Percentiles rank a stretch among this genome's conserved stretches.
Evolutionary conservation across 2,113 vertebrate genomes (phyloP).

Genomic region (Gymnorhina tibicen): DNA sequence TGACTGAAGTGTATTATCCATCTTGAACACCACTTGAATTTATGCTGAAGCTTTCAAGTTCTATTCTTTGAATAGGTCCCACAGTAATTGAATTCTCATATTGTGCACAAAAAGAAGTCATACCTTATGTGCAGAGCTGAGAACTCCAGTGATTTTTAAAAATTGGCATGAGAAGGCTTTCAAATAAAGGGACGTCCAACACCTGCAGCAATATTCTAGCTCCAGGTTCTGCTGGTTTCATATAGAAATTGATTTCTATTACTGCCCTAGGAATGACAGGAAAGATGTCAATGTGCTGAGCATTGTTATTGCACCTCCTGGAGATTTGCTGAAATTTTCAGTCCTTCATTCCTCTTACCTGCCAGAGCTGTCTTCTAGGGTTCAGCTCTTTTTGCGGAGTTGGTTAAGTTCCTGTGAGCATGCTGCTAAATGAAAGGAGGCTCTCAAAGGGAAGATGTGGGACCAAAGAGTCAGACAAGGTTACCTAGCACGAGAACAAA

Average conservation of each 20-base stretch:
- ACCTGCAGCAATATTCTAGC: constrained; percentile 23
- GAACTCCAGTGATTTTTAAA: not conserved
- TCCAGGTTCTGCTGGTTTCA: not conserved
- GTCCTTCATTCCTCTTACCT: not conserved
- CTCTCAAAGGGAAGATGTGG: not conserved
- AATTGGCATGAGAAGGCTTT: constrained; percentile 6
- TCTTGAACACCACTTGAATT: constrained; percentile 33
- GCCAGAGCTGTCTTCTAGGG: not conserved
- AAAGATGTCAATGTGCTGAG: not conserved
- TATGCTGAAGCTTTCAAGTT: constrained; percentile 4
- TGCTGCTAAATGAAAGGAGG: not conserved
- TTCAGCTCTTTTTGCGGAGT: not conserved
- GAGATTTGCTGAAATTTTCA: constrained; percentile 9
- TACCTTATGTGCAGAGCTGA: not conserved
- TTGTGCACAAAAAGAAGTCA: not conserved
- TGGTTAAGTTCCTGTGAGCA: not conserved
- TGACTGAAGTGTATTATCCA: not conserved
- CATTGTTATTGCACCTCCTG: not conserved
- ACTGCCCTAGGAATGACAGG: not conserved
- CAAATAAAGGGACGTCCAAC: not conserved
- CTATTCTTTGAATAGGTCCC: constrained; percentile 9
- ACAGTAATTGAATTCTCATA: constrained; percentile 26
- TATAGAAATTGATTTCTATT: constrained; percentile 43
- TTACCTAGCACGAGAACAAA: not conserved
- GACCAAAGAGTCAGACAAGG: not conserved